A percentile compares a stretch with the other conserved stretches of the same genome.
Evolutionary conservation across 2,797 vertebrate genomes (phyloP).

Genomic region (Notolepis coatsorum): DNA sequence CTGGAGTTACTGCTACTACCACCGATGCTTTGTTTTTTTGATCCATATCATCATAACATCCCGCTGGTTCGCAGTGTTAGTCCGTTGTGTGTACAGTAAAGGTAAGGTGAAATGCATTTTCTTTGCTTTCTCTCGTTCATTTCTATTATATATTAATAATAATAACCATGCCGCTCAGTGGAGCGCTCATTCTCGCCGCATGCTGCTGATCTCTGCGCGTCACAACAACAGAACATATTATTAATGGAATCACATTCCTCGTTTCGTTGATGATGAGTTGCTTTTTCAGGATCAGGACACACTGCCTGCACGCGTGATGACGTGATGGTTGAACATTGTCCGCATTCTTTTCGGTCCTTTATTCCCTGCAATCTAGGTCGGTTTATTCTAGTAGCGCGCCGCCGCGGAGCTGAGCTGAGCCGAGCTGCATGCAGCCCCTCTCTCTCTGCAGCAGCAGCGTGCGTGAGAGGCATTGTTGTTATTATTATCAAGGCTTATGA

Average conservation of each 20-base stretch:
- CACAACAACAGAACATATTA: slow-evolving; percentile 45
- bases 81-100: background rate
- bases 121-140: background rate
- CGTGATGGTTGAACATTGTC: background rate
- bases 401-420: slow-evolving; percentile 17
- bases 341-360: slow-evolving; percentile 25
- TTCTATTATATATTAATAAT: slow-evolving; percentile 4
- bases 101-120: slow-evolving; percentile 51
- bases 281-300: too few species aligned
- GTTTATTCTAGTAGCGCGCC: slow-evolving; percentile 52
- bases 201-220: slow-evolving; percentile 62
- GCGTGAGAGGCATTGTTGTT: slow-evolving; percentile 41
- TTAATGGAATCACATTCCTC: background rate
- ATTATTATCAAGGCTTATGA: too few species aligned
- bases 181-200: slow-evolving; percentile 38
- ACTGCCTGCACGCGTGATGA: too few species aligned
- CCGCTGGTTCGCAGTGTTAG: background rate
- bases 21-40: slow-evolving; percentile 24
- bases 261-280: too few species aligned
- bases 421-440: slow-evolving; percentile 43
- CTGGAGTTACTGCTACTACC: too few species aligned
- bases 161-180: slow-evolving; percentile 31
- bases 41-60: background rate
- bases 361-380: slow-evolving; percentile 52
- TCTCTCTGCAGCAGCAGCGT: background rate